Evolutionary conservation across 1,140 invertebrate species (phyloP), one percentile per base, ranked within the genome.

Genomic region (Limonius californicus): DNA sequence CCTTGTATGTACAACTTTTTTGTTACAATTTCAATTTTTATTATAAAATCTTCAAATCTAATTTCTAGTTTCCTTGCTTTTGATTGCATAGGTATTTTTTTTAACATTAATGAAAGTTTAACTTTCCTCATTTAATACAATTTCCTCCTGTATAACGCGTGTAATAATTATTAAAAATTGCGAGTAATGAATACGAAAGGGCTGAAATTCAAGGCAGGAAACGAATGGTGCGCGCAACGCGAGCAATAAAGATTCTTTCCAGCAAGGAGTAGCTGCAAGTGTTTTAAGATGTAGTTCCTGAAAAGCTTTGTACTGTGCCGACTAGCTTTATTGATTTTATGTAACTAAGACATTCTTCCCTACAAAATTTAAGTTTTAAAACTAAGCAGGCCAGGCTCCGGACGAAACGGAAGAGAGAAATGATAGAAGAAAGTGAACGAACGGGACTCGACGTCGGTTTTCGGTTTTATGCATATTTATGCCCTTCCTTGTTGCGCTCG

Each of bases 341-440:
- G 74, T 74, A 76, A 76, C 74, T 76, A 76, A 76, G 74, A 76
- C 72, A 74, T 76, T 76, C 74, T 74, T 74, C 74, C 72, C 73
- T 74, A 73, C 73, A 62, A 76, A 76, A 74, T 76, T 73, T 74
- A 76, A 76, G 73, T 76, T 76, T 76, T 74, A 74, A 76, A 74
- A 76, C 74, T 76, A 76, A 76, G 74, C 73, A 68, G 60, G 61
- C 64, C 69, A 69, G 65, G 68, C 68, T 69, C 72, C 72, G 69
- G 71, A 50, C 16, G 45, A 50, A 50, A 50, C 16, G 45, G 45
- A 50, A 50, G 45, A 50, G 45, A 70, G 71, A 72, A 72, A 72
- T 68, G 72, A 70, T 61, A 71, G 72, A 74, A 69, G 69, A 74
- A 74, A 70, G 70, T 70, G 67, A 70, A 70, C 57, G 64, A 68